A percentile compares a stretch with the other conserved stretches of the same genome.
Conservation (phyloP, 2,113 vertebrate species). For the Himantopus leucocephalus region DNA sequence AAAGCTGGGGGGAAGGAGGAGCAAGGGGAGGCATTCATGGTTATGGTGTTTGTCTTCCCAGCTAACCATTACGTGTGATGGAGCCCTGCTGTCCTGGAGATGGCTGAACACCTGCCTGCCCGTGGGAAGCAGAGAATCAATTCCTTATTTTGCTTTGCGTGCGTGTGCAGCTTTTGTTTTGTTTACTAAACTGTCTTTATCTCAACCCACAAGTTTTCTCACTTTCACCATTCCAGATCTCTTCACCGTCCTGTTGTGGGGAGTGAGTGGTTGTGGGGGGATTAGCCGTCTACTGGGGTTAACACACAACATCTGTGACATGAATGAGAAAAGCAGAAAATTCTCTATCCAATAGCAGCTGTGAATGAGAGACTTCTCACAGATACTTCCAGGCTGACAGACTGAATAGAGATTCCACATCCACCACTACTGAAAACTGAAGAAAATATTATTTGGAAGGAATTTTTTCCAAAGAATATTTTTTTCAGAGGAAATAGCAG, state of each 20-base stretch:
- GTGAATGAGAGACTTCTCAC: neutral
- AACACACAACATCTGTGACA: neutral
- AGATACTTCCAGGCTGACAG: neutral
- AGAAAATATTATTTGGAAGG: neutral
- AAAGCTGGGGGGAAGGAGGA: neutral
- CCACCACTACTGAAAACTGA: neutral
- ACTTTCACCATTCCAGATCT: neutral
- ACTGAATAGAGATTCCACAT: neutral
- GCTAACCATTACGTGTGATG: rapidly evolving
- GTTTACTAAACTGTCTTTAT: neutral
- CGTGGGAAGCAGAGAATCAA: neutral
- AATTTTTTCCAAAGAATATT: neutral
- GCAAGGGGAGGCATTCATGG: too few species aligned
- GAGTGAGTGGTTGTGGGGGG: rapidly evolving
- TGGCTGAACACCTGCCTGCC: neutral
- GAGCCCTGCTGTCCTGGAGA: neutral
- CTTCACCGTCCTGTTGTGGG: neutral
- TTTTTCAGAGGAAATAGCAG: neutral
- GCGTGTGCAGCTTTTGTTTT: neutral
- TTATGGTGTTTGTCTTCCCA: neutral
- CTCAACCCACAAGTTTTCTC: neutral
- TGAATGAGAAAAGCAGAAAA: neutral
- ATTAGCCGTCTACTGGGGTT: rapidly evolving
- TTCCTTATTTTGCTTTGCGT: neutral
- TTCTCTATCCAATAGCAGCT: neutral